Conservation (phyloP, 1,140 invertebrate genomes). For the Meloidogyne chitwoodi region DNA sequence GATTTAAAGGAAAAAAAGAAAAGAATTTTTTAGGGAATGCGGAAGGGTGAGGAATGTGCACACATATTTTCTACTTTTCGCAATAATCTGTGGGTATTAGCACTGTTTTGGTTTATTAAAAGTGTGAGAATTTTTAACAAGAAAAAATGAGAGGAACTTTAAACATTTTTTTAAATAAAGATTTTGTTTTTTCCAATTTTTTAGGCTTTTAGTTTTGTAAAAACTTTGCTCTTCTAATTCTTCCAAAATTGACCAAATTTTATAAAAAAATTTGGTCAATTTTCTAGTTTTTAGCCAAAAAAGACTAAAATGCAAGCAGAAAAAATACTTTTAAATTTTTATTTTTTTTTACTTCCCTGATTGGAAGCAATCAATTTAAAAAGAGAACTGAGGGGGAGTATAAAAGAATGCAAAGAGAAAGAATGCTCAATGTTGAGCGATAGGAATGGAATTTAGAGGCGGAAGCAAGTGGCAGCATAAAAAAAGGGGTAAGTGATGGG, state of each 20-base stretch:
- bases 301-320: neutral
- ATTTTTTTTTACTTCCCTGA: neutral
- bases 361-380: neutral
- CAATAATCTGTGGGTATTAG: neutral
- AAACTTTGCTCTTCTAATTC: too few relatives aligned
- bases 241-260: too few relatives aligned
- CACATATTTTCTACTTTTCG: neutral
- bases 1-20: neutral
- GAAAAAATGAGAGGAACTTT: neutral
- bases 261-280: too few relatives aligned
- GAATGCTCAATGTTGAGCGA: neutral
- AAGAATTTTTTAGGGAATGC: neutral
- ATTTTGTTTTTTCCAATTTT: too few relatives aligned
- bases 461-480: neutral
- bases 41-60: neutral
- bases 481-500: neutral
- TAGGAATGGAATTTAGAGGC: neutral
- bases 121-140: neutral
- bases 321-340: neutral
- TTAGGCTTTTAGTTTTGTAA: too few relatives aligned
- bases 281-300: neutral
- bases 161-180: too few relatives aligned
- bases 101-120: neutral
- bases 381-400: neutral
- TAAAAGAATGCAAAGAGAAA: neutral